Conservation (phyloP, 1,140 invertebrate genomes). For the Piezodorus guildinii region DNA sequence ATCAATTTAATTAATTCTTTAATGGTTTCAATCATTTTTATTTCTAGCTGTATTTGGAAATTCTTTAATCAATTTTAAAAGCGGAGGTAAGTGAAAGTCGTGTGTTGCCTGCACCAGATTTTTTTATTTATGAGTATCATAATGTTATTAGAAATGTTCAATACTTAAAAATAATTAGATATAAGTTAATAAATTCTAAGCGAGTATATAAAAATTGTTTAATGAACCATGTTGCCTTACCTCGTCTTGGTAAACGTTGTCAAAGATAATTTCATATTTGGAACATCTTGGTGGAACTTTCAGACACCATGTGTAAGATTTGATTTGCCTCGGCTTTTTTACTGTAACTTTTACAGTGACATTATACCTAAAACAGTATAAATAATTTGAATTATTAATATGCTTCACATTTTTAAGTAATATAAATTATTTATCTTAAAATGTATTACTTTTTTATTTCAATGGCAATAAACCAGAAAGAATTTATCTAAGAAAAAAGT, state of each 20-base stretch:
- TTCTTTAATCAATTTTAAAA: too few relatives aligned
- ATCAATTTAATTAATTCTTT: too few relatives aligned
- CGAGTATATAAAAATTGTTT: too few relatives aligned
- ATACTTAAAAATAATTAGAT: too few relatives aligned
- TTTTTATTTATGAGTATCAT: too few relatives aligned
- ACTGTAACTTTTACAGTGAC: constrained; percentile 60
- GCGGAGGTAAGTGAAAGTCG: too few relatives aligned
- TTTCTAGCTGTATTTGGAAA: too few relatives aligned
- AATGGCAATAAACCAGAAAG: not conserved
- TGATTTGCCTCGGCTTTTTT: constrained; percentile 65
- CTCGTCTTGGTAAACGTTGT: constrained; percentile 54
- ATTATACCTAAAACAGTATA: constrained; percentile 48
- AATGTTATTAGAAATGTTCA: too few relatives aligned
- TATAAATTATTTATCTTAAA: not conserved
- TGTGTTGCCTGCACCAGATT: too few relatives aligned
- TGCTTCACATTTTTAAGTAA: not conserved
- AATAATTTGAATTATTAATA: not conserved
- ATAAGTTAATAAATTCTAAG: too few relatives aligned
- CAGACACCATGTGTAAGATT: constrained; percentile 69
- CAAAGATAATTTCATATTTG: constrained; percentile 66
- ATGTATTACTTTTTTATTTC: not conserved
- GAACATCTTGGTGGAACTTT: constrained; percentile 74
- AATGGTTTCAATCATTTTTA: too few relatives aligned
- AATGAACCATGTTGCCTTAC: too few relatives aligned
- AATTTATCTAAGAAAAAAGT: not conserved